These are phyloP conservation scores for Philereme transversata DNA, from an alignment of 2,888 invertebrate species.

Conservation along the genomic window DNA sequence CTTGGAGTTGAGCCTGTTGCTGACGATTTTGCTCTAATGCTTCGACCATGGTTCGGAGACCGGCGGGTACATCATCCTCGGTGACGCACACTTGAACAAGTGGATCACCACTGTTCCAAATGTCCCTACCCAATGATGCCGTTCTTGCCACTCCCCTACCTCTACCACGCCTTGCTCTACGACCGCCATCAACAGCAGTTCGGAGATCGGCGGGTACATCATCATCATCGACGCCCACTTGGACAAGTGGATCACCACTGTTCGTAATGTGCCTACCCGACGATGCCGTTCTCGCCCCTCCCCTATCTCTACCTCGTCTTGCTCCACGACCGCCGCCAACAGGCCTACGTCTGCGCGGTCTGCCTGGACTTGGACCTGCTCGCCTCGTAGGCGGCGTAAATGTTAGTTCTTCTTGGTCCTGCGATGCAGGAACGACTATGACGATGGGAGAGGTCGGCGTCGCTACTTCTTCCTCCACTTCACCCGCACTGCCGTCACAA, in stretches of 20 bases:
- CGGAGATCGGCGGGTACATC: too few species aligned
- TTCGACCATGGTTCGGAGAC: neutral
- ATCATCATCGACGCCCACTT: too few species aligned
- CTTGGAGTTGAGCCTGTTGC: neutral
- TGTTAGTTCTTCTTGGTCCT: neutral
- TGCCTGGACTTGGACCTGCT: neutral
- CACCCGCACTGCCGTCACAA: too few species aligned
- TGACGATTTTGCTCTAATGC: neutral
- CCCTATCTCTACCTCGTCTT: neutral
- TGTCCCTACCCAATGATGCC: neutral
- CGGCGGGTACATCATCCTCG: neutral
- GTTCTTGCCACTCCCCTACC: neutral
- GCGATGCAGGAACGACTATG: neutral
- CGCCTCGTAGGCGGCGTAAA: neutral
- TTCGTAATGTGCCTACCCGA: too few species aligned
- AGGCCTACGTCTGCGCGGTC: neutral
- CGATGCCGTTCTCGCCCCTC: neutral
- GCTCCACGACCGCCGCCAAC: neutral
- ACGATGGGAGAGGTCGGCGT: neutral
- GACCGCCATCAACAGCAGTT: neutral
- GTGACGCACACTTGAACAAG: neutral
- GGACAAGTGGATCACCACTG: too few species aligned
- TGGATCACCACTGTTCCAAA: conserved; percentile 1
- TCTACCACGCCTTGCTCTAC: neutral
- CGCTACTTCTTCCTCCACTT: neutral